Base-by-base conservation (phyloP, 2,888 invertebrate species). In the Brachylomia viminalis region DNA sequence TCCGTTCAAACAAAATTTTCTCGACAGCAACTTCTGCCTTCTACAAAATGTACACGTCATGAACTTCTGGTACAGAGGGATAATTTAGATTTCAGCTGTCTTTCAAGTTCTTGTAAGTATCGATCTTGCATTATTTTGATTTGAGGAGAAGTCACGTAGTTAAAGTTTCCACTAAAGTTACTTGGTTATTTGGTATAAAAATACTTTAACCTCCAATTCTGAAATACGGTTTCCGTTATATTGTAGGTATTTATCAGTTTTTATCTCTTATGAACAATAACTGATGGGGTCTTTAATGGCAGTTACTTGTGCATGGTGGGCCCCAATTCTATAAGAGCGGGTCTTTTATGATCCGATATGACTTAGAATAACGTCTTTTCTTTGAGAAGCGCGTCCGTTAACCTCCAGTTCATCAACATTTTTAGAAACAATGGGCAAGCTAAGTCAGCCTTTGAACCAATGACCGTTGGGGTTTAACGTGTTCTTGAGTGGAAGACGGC, bases 301-400 rank as follows among this genome's bases (percentile, higher is more conserved):
- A 58, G 42, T 80, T 69, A 59, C 56, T 75, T 33, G 49, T 69
- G 33, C 62, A 62, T 33, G 4, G 73, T 80, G 66, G n/a, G 6
- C 13, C 5, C 17, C 23, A 49, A 67, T 80, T 66, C 47, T 23
- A 73, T 56, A 62, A 62, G 33, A 45, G 62, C n/a, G 15, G 11
- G 5, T 15, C 27, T 56, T n/a, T 62, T 73, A 73, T 67, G 20
- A 42, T 49, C 69, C 20, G 20, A 47, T 61, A n/a, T 27, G 38
- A 27, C n/a, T 45, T 17, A 38, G 2, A 72, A 23, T 5, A n/a
- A 30, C 33, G 38, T 54, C 2, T 62, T 17, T 62, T 27, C 27
- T 45, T 67, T 23, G 15, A 66, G 13, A 27, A 30, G 54, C n/a
- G 30, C n/a, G 17, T n/a, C 20, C 0, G 4, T 47, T 72, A 17